Base-by-base conservation (phyloP, 23 tunicate genomes). In the Styela clava region DNA sequence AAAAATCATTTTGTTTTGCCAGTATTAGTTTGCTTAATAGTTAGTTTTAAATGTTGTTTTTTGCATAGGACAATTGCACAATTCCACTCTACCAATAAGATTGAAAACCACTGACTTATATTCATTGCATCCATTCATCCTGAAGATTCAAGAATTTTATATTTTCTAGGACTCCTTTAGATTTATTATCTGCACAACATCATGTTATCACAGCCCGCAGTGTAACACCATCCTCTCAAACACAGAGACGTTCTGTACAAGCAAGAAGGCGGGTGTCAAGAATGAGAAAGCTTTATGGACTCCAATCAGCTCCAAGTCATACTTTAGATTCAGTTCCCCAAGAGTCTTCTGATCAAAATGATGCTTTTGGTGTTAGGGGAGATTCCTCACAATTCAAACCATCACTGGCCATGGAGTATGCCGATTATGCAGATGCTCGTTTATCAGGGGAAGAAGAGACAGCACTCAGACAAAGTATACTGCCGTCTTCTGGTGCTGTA, bases 221-320 rank as follows among this genome's bases (percentile, higher is more conserved):
- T 24, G 64, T 63, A n/a, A 35, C 74, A 16, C 52, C 61, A 0
- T 61, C 24, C 56, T 63, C 89, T 2, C 51, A 34, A 3, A 64
- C 90, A 0, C 86, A 82, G 35, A 79, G 97, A n/a, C 74, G 97
- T 35, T 91, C 97, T 2, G 80, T 76, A 16, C 97, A 91, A 35
- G 88, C 97, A 20, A 68, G 85, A 31, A 79, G 82, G 33, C 72
- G 97, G 74, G 97, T 91, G 16, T 85, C 89, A 1, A 82, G 72
- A 78, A 82, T 91, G 90, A 82, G 74, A 34, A 91, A 83, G 35
- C n/a, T 85, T 2, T 91, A 83, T 37, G 84, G 78, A 19, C 28
- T 78, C 33, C 79, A 86, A 7, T 33, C 76, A 3, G n/a, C 44
- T 31, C 5, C 29, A 36, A 44, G 56, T 12, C 56, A 44, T 5